Base-by-base conservation (phyloP, 2,797 vertebrate species). In the Tympanoctomys barrerae region DNA sequence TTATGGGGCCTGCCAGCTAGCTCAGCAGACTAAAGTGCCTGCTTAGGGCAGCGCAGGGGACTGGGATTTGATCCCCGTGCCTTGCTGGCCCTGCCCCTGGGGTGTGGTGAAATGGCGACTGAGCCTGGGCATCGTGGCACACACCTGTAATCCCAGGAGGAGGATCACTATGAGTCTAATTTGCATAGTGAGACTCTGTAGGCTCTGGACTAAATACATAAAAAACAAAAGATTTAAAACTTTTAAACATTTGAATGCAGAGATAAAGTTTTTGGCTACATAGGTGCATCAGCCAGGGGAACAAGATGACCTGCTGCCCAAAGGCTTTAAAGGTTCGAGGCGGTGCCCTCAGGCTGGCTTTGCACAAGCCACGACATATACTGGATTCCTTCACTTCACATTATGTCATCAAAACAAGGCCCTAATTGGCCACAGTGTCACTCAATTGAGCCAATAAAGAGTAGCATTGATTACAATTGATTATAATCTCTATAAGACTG, bases 381-480 rank as follows among this genome's bases (percentile, higher is more conserved):
- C 93, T 81, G 21, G 88, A 87, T n/a, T 92, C 46, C 49, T 97
- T 96, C 93, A 86, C 97, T 97, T 98, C 97, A 97, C 93, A 94
- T 39, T 14, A 49, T 95, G 83, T 94, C 96, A 97, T 97, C 96
- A 97, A 98, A 98, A 97, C 59, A 91, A 80, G 78, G 46, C 81
- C 96, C 98, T 98, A 98, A 98, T 97, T 97, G 84, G 94, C 95
- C 97, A 89, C 91, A 84, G 28, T 96, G 90, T 93, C 21, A 92
- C 91, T 98, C 96, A 98, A 97, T 97, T 97, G 98, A 98, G 90
- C 91, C 98, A 98, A 98, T 98, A 98, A 98, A 98, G 98, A 93
- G 26, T 98, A 93, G 95, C 98, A 98, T 97, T 98, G 98, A 98
- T 98, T 98, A 98, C 97, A 98, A 98, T 97, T 98, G 98, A 98